phyloP scores from a whole-genome alignment of 2,797 vertebrate species.

The Phoeniculus purpureus region DNA sequence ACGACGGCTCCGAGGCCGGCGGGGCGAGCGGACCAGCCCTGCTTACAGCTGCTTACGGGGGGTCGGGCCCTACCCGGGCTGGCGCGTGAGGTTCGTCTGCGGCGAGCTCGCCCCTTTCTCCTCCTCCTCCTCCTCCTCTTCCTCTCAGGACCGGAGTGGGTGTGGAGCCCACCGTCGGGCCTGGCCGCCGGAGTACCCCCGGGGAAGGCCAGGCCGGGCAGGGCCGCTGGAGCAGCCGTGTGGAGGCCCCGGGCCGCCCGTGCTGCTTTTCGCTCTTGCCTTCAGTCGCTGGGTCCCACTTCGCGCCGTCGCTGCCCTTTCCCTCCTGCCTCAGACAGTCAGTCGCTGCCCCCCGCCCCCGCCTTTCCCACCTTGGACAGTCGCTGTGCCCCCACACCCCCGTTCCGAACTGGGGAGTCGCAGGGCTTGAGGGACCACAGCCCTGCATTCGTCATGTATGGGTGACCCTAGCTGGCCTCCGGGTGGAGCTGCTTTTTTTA shows the following conservation, averaged over 20 bases:
- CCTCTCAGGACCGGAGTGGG: not conserved
- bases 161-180: too few relatives aligned
- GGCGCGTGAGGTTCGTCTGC: not conserved
- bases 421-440: not conserved
- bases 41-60: not conserved
- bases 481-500: rapidly evolving
- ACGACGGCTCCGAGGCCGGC: not conserved
- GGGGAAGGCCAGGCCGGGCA: not conserved
- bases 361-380: too few relatives aligned
- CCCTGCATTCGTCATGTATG: rapidly evolving
- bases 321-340: too few relatives aligned
- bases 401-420: not conserved
- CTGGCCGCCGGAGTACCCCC: too few relatives aligned
- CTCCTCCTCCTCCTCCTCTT: not conserved
- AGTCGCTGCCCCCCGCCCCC: too few relatives aligned
- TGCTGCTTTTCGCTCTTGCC: too few relatives aligned
- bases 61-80: not conserved
- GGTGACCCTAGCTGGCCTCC: rapidly evolving
- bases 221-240: not conserved
- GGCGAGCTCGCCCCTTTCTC: not conserved
- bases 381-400: too few relatives aligned
- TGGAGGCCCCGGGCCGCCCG: not conserved
- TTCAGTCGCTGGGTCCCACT: too few relatives aligned
- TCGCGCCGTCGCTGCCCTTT: too few relatives aligned
- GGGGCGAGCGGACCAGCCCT: too few relatives aligned